phyloP scores from a whole-genome alignment of 2,888 invertebrate species.

The Hypsopygia costalis region DNA sequence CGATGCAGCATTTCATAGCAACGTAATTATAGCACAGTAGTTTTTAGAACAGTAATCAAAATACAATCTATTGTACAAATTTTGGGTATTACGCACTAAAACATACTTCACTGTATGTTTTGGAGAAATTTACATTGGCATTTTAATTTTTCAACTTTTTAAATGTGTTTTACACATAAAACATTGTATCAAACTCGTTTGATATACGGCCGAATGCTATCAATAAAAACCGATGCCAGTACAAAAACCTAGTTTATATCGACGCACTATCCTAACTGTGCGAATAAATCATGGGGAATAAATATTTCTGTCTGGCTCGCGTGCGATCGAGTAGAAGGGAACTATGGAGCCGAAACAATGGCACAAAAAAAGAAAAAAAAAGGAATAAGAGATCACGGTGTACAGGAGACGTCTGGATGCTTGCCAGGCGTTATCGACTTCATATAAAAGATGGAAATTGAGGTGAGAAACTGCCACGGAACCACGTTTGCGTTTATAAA shows the following conservation, averaged over 20 bases:
- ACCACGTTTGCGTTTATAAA: slow-evolving; percentile 5
- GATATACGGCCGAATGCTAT: background rate
- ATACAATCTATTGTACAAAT: too few relatives aligned
- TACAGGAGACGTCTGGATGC: slow-evolving; percentile 44
- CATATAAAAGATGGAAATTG: slow-evolving; percentile 64
- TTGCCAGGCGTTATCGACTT: slow-evolving; percentile 65
- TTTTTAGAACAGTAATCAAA: too few relatives aligned
- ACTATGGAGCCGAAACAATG: background rate
- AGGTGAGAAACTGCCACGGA: slow-evolving; percentile 49
- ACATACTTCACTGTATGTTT: too few relatives aligned
- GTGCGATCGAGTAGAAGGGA: background rate
- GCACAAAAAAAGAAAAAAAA: slow-evolving; percentile 10
- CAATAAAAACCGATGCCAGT: background rate
- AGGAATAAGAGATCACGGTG: slow-evolving; percentile 23
- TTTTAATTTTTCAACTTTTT: too few relatives aligned
- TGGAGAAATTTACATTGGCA: too few relatives aligned
- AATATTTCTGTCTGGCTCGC: background rate
- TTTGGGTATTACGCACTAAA: too few relatives aligned
- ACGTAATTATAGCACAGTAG: too few relatives aligned
- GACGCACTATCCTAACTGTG: background rate
- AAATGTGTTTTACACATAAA: too few relatives aligned
- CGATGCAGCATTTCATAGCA: too few relatives aligned
- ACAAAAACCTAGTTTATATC: background rate
- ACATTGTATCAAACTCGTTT: too few relatives aligned
- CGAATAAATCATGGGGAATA: background rate